These are phyloP conservation scores for Andrena minutula DNA, from an alignment of 2,888 invertebrate genomes.

Conservation along the genomic window DNA sequence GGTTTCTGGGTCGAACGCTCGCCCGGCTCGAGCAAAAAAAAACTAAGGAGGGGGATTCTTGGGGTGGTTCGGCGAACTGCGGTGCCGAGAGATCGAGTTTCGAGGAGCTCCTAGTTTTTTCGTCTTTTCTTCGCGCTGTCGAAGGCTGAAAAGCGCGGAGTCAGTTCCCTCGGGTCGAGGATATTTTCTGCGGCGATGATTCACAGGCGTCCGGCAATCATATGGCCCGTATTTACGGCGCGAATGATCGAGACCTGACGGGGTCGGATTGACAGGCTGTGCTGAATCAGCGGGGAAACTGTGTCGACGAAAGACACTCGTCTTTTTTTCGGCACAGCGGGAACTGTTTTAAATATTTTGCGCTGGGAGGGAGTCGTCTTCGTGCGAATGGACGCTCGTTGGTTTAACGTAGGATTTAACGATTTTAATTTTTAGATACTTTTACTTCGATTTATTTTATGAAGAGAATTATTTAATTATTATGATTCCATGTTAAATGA, in stretches of 20 bases:
- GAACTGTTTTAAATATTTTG: too few relatives aligned
- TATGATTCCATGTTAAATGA: too few relatives aligned
- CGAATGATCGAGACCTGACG: constrained; percentile 34
- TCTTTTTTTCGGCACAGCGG: too few relatives aligned
- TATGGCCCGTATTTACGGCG: constrained; percentile 51
- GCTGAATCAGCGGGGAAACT: constrained; percentile 23
- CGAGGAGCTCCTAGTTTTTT: background rate
- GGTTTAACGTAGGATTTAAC: too few relatives aligned
- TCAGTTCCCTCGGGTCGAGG: constrained; percentile 33
- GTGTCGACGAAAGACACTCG: background rate
- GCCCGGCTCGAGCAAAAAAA: background rate
- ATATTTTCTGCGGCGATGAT: constrained; percentile 63
- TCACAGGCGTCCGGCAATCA: constrained; percentile 47
- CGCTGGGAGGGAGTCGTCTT: too few relatives aligned
- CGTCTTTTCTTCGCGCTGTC: background rate
- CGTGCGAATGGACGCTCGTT: too few relatives aligned
- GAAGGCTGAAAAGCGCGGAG: background rate
- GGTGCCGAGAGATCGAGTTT: background rate
- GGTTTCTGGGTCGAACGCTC: background rate
- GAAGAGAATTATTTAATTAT: too few relatives aligned
- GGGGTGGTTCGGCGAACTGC: background rate
- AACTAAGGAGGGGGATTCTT: background rate
- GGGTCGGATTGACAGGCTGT: constrained; percentile 22
- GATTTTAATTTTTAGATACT: too few relatives aligned
- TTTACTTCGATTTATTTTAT: too few relatives aligned